phyloP scores from a whole-genome alignment of 1,140 invertebrate species.

The Diorhabda sublineata region DNA sequence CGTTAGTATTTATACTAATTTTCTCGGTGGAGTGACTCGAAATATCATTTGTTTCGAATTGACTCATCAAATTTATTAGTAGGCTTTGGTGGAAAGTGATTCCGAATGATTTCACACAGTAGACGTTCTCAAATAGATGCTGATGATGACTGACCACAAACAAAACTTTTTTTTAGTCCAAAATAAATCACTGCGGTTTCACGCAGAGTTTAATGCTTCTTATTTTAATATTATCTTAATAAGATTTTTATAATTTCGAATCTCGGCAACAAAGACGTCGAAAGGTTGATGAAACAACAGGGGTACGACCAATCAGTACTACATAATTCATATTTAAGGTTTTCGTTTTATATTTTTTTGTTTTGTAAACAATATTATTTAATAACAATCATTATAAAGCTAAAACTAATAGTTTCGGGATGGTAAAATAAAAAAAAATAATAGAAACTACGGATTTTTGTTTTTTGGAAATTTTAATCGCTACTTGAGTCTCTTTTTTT shows the following conservation, averaged over 20 bases:
- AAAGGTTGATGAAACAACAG: background rate
- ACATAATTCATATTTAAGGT: too few relatives aligned
- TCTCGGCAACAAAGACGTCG: background rate
- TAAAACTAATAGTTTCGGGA: too few relatives aligned
- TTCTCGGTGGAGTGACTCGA: too few relatives aligned
- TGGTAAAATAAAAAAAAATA: too few relatives aligned
- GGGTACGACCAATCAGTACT: background rate
- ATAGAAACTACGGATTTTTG: too few relatives aligned
- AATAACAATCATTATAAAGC: too few relatives aligned
- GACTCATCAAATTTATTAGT: constrained; percentile 6
- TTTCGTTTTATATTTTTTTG: too few relatives aligned
- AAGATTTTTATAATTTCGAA: constrained; percentile 11
- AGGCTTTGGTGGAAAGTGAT: constrained; percentile 5
- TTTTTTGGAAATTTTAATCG: too few relatives aligned
- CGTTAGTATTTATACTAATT: too few relatives aligned
- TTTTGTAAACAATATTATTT: too few relatives aligned
- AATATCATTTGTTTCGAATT: background rate
- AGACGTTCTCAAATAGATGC: constrained; percentile 6
- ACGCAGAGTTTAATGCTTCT: background rate
- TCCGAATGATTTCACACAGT: constrained; percentile 12
- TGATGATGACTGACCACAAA: constrained; percentile 2
- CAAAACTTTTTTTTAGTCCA: background rate
- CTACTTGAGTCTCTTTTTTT: too few relatives aligned
- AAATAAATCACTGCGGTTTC: constrained; percentile 10
- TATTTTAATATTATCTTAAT: constrained; percentile 15